Conservation (phyloP, 2,113 vertebrate genomes). For the Gallinago jamesoni region DNA sequence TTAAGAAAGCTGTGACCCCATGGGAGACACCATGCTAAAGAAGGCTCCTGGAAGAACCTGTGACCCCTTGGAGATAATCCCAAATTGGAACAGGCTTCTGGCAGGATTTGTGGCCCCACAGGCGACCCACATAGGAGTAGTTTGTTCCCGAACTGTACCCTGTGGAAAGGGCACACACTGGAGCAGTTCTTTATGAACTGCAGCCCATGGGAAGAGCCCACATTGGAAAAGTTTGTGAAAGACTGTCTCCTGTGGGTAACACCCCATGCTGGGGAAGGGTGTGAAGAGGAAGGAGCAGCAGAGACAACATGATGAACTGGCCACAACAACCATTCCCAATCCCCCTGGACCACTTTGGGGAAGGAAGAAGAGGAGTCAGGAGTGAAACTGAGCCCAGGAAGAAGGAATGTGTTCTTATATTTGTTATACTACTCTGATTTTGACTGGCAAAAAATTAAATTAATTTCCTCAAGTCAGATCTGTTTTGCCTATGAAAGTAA, state of each 20-base stretch:
- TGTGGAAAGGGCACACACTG: background rate
- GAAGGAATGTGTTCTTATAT: background rate
- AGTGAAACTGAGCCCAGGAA: background rate
- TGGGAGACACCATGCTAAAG: accelerated
- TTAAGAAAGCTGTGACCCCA: background rate
- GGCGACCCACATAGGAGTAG: background rate
- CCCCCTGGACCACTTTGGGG: accelerated
- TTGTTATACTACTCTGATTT: background rate
- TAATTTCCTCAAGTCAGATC: background rate
- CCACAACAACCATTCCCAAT: background rate
- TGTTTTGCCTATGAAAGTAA: background rate
- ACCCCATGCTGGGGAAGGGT: background rate
- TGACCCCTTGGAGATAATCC: background rate
- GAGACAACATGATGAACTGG: background rate
- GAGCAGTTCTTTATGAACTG: background rate
- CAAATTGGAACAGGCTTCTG: background rate
- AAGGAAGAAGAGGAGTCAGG: background rate
- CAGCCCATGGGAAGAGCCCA: background rate
- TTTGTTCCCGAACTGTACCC: background rate
- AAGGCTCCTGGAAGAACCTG: background rate
- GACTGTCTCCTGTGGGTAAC: background rate
- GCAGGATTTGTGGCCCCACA: background rate
- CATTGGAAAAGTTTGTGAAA: background rate
- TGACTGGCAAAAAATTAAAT: background rate
- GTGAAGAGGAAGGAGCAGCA: background rate